Base-by-base conservation (phyloP, 2,797 vertebrate species). In the Natrix natrix region DNA sequence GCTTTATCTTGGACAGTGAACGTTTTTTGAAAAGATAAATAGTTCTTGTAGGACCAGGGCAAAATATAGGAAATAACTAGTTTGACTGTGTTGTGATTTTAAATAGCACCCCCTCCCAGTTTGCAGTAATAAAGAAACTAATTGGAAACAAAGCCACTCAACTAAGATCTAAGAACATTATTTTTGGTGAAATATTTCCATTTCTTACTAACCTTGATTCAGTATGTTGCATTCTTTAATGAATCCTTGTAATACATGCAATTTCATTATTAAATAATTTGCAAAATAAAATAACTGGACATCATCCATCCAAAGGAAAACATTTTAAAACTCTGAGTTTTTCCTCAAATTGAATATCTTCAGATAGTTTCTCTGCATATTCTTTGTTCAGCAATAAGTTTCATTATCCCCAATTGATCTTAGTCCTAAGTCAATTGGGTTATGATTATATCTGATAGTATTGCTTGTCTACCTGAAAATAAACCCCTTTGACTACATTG, bases 91-190 rank as follows among this genome's bases (percentile, higher is more conserved):
- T 91, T 93, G 94, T 93, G n/a, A 14, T 95, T 95, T 95, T 95
- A 56, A 91, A 96, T 88, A 93, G 94, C 88, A 87, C 22, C 54
- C 32, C n/a, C 26, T 56, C 92, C 55, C 22, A 87, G 93, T 97
- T 96, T 94, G 59, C 93, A 95, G 93, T 89, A 74, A 90, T 93
- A 95, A 93, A 63, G 95, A 92, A 83, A 48, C 57, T 95, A 94
- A 96, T 90, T 95, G 83, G 93, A 96, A 96, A 91, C 48, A 95
- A 96, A 94, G 93, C 86, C 86, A 55, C 69, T 95, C 91, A 14
- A 93, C 56, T 43, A 78, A 94, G 94, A 94, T 93, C 17, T 86
- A 61, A 88, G 83, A 24, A 20, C 63, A 92, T 7, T 3, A 48
- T 63, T 56, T 14, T 56, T 20, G 13, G n/a, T 86, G 88, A 14